phyloP scores from a whole-genome alignment of 2,797 vertebrate species.

The Ctenochaetus hawaiiensis region DNA sequence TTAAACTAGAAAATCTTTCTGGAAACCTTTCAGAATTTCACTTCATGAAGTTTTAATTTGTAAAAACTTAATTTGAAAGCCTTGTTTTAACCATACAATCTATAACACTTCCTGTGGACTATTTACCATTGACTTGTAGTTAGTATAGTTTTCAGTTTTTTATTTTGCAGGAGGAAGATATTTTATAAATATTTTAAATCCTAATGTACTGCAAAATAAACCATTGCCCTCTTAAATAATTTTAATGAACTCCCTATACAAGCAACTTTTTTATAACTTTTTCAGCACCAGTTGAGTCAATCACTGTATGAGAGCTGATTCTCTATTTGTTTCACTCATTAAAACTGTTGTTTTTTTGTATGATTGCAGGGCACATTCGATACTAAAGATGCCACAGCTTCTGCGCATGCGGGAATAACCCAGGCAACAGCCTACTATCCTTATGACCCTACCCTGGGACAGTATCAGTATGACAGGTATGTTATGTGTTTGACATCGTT shows the following conservation, averaged over 20 bases:
- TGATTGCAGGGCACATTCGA: slow-evolving; percentile 94
- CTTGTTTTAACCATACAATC: background rate
- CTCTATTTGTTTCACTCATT: background rate
- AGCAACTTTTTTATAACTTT: background rate
- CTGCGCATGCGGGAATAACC: slow-evolving; percentile 94
- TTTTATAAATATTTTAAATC: background rate
- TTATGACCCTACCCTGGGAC: slow-evolving; percentile 94
- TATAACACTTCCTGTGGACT: background rate
- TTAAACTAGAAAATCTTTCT: background rate
- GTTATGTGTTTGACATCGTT: slow-evolving; percentile 12
- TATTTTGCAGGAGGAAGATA: background rate
- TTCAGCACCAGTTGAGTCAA: background rate
- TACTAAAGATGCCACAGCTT: slow-evolving; percentile 92
- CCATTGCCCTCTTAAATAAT: background rate
- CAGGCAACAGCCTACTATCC: slow-evolving; percentile 95
- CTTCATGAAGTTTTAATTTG: background rate
- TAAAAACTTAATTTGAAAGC: background rate
- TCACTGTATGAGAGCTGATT: background rate
- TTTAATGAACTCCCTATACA: background rate
- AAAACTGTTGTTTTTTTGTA: slow-evolving; percentile 36
- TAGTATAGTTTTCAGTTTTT: background rate
- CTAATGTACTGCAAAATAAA: background rate
- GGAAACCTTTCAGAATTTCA: background rate
- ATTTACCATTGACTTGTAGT: background rate
- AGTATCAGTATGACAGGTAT: slow-evolving; percentile 90